phyloP scores from a whole-genome alignment of 1,140 invertebrate genomes.

The Cydia strobilella region DNA sequence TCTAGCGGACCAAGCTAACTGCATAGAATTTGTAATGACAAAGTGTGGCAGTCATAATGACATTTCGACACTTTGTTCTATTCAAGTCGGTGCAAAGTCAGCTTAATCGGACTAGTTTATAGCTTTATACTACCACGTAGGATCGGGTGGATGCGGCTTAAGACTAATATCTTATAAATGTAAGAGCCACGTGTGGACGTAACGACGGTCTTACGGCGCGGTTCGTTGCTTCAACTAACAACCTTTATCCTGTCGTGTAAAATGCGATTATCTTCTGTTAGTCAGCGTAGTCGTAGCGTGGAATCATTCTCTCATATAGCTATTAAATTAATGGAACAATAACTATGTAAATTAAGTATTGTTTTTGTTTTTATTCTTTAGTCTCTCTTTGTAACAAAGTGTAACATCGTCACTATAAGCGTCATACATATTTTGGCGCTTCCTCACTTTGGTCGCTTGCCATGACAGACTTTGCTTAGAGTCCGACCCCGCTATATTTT shows the following conservation, averaged over 20 bases:
- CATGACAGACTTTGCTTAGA: too few relatives aligned
- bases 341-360: conserved; percentile 2
- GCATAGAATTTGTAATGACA: too few relatives aligned
- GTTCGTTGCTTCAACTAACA: conserved; percentile 24
- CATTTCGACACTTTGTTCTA: too few relatives aligned
- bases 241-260: conserved; percentile 27
- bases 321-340: conserved; percentile 17
- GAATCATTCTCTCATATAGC: conserved; percentile 6
- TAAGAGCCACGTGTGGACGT: not conserved
- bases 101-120: too few relatives aligned
- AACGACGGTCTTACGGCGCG: conserved; percentile 14
- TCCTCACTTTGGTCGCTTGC: too few relatives aligned
- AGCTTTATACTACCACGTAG: too few relatives aligned
- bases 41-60: too few relatives aligned
- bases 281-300: not conserved
- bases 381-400: not conserved
- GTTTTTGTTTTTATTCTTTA: not conserved
- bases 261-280: conserved; percentile 17
- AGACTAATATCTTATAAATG: not conserved
- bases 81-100: too few relatives aligned
- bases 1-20: too few relatives aligned
- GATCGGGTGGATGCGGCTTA: not conserved
- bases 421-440: too few relatives aligned
- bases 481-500: too few relatives aligned
- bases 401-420: too few relatives aligned